phyloP scores from a whole-genome alignment of 2,888 invertebrate species.

The Colletes collaris region DNA sequence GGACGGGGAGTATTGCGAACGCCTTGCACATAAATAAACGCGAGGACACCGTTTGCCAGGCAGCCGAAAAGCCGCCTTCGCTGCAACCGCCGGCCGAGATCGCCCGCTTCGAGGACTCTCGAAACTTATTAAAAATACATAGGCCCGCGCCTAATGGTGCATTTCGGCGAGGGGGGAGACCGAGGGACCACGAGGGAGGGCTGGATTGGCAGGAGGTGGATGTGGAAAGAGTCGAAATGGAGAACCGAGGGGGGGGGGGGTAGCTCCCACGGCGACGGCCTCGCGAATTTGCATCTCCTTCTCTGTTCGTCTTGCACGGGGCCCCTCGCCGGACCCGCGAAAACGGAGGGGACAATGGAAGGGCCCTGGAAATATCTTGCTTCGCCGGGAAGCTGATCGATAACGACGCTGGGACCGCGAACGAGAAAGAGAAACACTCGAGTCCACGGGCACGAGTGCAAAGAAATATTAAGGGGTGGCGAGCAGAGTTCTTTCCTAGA shows the following conservation, averaged over 20 bases:
- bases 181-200: slow-evolving; percentile 39
- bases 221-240: slow-evolving; percentile 41
- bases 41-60: slow-evolving; percentile 76
- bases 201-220: slow-evolving; percentile 64
- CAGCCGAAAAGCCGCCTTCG: slow-evolving; percentile 75
- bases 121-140: slow-evolving; percentile 81
- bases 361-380: background rate
- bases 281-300: slow-evolving; percentile 67
- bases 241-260: slow-evolving; percentile 1
- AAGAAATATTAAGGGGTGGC: too few species aligned
- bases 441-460: too few species aligned
- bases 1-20: slow-evolving; percentile 67
- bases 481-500: too few species aligned
- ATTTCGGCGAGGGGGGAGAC: slow-evolving; percentile 68
- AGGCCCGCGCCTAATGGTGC: slow-evolving; percentile 75
- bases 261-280: slow-evolving; percentile 61
- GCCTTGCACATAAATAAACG: slow-evolving; percentile 79
- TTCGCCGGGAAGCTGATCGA: background rate
- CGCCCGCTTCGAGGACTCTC: slow-evolving; percentile 72
- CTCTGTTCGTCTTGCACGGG: slow-evolving; percentile 10
- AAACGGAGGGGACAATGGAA: slow-evolving; percentile 10
- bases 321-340: slow-evolving; percentile 28
- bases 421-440: background rate
- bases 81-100: slow-evolving; percentile 70
- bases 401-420: background rate